phyloP scores from a whole-genome alignment of 2,797 vertebrate genomes.

The Rhinoraja longicauda region DNA sequence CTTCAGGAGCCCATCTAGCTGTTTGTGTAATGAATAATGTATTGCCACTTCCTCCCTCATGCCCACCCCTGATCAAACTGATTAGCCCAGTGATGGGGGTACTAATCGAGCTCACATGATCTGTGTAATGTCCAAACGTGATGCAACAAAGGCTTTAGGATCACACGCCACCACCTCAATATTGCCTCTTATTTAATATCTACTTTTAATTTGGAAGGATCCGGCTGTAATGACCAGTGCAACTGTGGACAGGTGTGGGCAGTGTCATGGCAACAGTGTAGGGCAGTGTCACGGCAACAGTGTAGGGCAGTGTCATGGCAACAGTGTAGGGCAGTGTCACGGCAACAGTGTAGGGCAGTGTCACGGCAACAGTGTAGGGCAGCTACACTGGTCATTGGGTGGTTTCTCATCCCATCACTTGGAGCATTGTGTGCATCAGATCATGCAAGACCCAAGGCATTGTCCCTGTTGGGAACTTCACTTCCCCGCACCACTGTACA shows the following conservation, averaged over 20 bases:
- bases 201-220: background rate
- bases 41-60: background rate
- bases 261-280: too few relatives aligned
- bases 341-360: too few relatives aligned
- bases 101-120: background rate
- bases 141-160: background rate
- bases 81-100: background rate
- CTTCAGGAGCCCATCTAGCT: background rate
- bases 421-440: slow-evolving; percentile 49
- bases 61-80: background rate
- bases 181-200: background rate
- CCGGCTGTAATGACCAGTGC: background rate
- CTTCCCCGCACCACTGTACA: too few relatives aligned
- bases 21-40: background rate
- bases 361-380: too few relatives aligned
- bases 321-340: too few relatives aligned
- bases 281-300: too few relatives aligned
- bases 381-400: too few relatives aligned
- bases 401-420: slow-evolving; percentile 47
- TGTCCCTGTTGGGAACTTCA: slow-evolving; percentile 53
- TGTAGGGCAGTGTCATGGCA: too few relatives aligned
- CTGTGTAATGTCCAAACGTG: background rate
- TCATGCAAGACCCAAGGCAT: slow-evolving; percentile 48
- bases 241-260: slow-evolving; percentile 44
- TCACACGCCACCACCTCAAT: background rate